A percentile compares a stretch with the other conserved stretches of the same genome.
phyloP scores from a whole-genome alignment of 2,888 invertebrate species.

The Rhogogaster chlorosoma region DNA sequence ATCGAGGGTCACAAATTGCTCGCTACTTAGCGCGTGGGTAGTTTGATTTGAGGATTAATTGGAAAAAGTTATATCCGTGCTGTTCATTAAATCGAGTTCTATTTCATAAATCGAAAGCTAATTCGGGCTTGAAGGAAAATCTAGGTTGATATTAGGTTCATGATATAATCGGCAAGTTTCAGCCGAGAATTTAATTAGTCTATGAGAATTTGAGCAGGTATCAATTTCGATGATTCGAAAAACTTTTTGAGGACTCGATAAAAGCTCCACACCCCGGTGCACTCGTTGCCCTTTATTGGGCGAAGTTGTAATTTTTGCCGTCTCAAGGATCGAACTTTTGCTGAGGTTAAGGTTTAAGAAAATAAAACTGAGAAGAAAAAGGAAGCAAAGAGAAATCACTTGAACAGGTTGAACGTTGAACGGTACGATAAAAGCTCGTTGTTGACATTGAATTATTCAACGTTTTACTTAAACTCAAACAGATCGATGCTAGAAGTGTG shows the following conservation, averaged over 20 bases:
- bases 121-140: too few relatives aligned
- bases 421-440: conserved; percentile 53
- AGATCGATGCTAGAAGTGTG: conserved; percentile 6
- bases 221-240: not conserved
- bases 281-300: not conserved
- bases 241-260: not conserved
- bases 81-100: not conserved
- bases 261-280: not conserved
- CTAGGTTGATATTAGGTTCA: too few relatives aligned
- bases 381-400: conserved; percentile 10
- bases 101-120: not conserved
- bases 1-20: conserved; percentile 40
- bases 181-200: not conserved
- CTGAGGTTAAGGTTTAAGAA: not conserved
- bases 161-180: too few relatives aligned
- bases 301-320: not conserved
- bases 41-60: conserved; percentile 33
- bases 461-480: conserved; percentile 18
- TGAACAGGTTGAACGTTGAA: conserved; percentile 11
- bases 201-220: not conserved
- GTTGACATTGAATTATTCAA: conserved; percentile 46
- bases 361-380: conserved; percentile 32
- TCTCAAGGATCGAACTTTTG: not conserved
- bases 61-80: not conserved
- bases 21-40: not conserved